Evolutionary conservation across 2,888 invertebrate genomes (phyloP), one percentile per base, ranked within the genome.

Genomic region (Oxyteleia sp.): DNA sequence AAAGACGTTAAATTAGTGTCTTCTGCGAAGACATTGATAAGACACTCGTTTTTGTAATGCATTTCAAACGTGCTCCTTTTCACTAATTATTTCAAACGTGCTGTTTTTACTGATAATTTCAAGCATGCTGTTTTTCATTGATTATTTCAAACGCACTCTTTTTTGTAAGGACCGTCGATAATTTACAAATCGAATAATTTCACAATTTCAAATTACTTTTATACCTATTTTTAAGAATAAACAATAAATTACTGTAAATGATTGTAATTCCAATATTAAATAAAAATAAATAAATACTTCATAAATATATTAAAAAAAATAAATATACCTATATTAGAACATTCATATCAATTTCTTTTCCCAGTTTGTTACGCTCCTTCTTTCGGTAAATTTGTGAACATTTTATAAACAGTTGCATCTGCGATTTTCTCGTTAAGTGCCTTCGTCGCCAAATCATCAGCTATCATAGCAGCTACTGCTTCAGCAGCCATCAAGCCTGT

Each of bases 391-490:
- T 90, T 90, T 72, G 91, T 91, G 84, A 93, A 93, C 92, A 93
- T 92, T 81, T 87, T 91, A 85, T 91, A 93, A 18, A 93, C 89
- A 71, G 91, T 89, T 15, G 91, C 90, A 61, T 93, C 92, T 45
- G 91, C 87, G 11, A 88, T 87, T 85, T 89, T 90, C 53, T 92
- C 92, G 84, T 85, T 91, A 16, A 93, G 88, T 10, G 90, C 91
- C 66, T 93, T 93, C 13, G 90, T 91, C 3, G 93, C 89, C 81
- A 93, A 85, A 76, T 93, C 92, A 69, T 93, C 92, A 64, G 90
- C 92, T 23, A 93, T 87, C 92, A 93, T 93, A 23, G 93, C 93
- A 10, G 93, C 93, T 10, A 93, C 91, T 53, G 93, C 93, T 86
- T 93, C 93, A 23, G 92, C 92, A 29, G 93, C 93, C 91, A 90